Evolutionary conservation across 2,113 vertebrate genomes (phyloP).

Genomic region (Delphinapterus leucas): DNA sequence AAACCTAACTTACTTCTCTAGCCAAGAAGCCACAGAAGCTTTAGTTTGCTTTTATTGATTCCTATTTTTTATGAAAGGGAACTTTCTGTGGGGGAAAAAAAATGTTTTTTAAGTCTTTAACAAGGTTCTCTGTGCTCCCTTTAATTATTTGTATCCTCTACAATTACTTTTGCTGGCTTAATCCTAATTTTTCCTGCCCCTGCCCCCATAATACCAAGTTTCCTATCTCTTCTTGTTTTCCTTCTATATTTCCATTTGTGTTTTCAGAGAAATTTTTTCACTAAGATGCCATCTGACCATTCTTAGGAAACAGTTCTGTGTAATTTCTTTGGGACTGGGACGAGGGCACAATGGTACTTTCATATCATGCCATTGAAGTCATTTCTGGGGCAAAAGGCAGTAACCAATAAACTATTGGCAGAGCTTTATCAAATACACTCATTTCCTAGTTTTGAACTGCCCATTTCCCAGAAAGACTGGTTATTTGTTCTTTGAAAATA

Average conservation of each 20-base stretch:
- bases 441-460: not conserved
- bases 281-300: not conserved
- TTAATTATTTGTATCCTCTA: not conserved
- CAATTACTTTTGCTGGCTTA: not conserved
- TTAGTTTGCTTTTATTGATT: not conserved
- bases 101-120: not conserved
- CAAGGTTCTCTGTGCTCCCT: not conserved
- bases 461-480: not conserved
- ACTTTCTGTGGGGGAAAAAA: not conserved
- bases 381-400: not conserved
- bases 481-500: constrained; percentile 17
- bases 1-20: not conserved
- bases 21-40: not conserved
- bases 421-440: not conserved
- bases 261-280: not conserved
- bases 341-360: not conserved
- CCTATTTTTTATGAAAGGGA: not conserved
- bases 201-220: not conserved
- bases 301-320: not conserved
- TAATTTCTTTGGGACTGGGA: not conserved
- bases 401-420: not conserved
- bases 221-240: not conserved
- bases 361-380: not conserved
- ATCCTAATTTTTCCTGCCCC: not conserved
- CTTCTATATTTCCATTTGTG: not conserved